A percentile compares a stretch with the other conserved stretches of the same genome.
phyloP scores from a whole-genome alignment of 2,888 invertebrate species.

The Archaeoteleia sp. region DNA sequence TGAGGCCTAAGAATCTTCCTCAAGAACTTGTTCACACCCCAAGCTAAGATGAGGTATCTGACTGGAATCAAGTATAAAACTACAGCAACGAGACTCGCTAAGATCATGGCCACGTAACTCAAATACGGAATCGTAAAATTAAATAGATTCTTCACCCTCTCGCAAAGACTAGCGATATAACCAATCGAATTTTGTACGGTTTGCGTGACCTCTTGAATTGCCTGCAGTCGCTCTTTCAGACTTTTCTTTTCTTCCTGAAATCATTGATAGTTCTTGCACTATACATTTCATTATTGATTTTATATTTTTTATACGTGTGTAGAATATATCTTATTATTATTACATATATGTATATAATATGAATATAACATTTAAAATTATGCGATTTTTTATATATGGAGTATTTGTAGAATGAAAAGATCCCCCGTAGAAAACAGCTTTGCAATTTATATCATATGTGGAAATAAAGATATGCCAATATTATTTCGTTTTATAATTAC shows the following conservation, averaged over 20 bases:
- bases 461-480: too few species aligned
- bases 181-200: conserved; percentile 97
- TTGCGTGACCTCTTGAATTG: conserved; percentile 97
- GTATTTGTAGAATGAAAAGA: too few species aligned
- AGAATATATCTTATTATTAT: not conserved
- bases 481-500: too few species aligned
- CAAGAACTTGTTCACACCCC: conserved; percentile 98
- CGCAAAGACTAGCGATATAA: conserved; percentile 93
- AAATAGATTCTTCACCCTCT: conserved; percentile 95
- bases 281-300: not conserved
- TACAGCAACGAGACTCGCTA: conserved; percentile 83
- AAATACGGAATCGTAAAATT: conserved; percentile 98
- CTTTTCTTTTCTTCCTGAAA: conserved; percentile 94
- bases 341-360: too few species aligned
- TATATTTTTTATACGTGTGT: not conserved
- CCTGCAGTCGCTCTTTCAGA: conserved; percentile 93
- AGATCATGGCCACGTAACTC: conserved; percentile 91
- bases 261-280: conserved; percentile 7
- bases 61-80: conserved; percentile 93
- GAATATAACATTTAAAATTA: too few species aligned
- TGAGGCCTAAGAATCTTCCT: too few species aligned
- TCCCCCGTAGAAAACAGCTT: too few species aligned
- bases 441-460: too few species aligned
- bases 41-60: conserved; percentile 90
- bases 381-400: too few species aligned